Evolutionary conservation across 64 coral and sea anemone species (phyloP).

Genomic region (Montipora cactus): DNA sequence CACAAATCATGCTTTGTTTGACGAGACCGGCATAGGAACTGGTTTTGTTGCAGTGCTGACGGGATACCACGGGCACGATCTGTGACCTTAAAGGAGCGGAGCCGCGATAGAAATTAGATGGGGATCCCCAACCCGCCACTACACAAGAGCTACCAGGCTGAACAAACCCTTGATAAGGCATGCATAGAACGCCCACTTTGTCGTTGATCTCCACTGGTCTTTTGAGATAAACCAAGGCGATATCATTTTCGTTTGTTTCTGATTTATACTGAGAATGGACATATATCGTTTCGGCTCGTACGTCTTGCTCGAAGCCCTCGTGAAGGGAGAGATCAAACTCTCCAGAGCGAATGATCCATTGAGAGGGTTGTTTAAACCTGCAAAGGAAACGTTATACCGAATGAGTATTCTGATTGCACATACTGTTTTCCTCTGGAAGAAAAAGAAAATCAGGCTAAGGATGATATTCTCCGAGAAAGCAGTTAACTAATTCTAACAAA

Average conservation of each 20-base stretch:
- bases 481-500: too few relatives aligned
- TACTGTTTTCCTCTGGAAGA: background rate
- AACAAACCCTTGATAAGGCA: slow-evolving; percentile 14
- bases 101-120: background rate
- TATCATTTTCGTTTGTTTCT: slow-evolving; percentile 63
- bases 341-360: slow-evolving; percentile 75
- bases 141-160: slow-evolving; percentile 43
- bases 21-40: slow-evolving; percentile 51
- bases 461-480: too few relatives aligned
- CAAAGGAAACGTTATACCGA: background rate
- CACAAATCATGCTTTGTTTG: slow-evolving; percentile 74
- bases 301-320: slow-evolving; percentile 59
- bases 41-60: slow-evolving; percentile 49
- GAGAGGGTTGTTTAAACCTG: slow-evolving; percentile 66
- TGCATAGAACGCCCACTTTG: slow-evolving; percentile 55
- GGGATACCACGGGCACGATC: slow-evolving; percentile 56
- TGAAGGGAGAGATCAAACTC: slow-evolving; percentile 60
- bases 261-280: slow-evolving; percentile 74
- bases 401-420: background rate
- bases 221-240: slow-evolving; percentile 80
- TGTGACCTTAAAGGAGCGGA: slow-evolving; percentile 50
- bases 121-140: slow-evolving; percentile 62
- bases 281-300: slow-evolving; percentile 61
- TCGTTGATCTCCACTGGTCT: slow-evolving; percentile 51
- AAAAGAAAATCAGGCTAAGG: too few relatives aligned